Evolutionary conservation across 2,888 invertebrate species (phyloP).

Genomic region (Philereme transversata): DNA sequence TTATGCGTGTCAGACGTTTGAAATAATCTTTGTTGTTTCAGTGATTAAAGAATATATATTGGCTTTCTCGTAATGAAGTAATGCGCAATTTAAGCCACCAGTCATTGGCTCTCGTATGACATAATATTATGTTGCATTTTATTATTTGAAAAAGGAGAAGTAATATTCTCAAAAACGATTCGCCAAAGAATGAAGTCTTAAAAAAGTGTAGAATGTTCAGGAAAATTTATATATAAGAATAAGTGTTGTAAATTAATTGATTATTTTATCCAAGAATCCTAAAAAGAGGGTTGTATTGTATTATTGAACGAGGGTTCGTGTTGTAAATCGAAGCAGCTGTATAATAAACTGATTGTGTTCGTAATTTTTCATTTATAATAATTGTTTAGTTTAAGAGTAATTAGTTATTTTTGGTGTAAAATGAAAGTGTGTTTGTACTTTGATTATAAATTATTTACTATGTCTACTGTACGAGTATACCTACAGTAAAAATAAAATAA

Average conservation of each 20-base stretch:
- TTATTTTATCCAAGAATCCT: neutral
- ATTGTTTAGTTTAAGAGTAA: conserved; percentile 34
- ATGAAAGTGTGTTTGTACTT: neutral
- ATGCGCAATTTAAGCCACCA: too few species aligned
- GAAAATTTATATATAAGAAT: neutral
- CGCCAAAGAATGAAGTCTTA: conserved; percentile 22
- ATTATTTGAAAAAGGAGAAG: neutral
- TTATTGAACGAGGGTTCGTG: conserved; percentile 12
- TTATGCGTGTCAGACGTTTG: too few species aligned
- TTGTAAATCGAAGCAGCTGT: conserved; percentile 43
- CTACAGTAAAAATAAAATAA: too few species aligned
- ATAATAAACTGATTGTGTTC: conserved; percentile 50
- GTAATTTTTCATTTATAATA: conserved; percentile 41
- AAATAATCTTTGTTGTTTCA: too few species aligned
- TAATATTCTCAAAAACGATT: conserved; percentile 14
- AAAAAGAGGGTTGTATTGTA: conserved; percentile 17
- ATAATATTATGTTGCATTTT: too few species aligned
- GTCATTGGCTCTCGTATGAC: too few species aligned
- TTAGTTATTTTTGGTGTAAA: conserved; percentile 7
- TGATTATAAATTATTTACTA: too few species aligned
- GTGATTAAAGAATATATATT: too few species aligned
- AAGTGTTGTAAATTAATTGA: too few species aligned
- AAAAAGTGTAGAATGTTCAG: conserved; percentile 10
- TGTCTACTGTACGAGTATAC: too few species aligned
- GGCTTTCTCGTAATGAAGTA: too few species aligned